phyloP scores from a whole-genome alignment of 1,140 invertebrate genomes.

The Caenorhabditis brenneri region DNA sequence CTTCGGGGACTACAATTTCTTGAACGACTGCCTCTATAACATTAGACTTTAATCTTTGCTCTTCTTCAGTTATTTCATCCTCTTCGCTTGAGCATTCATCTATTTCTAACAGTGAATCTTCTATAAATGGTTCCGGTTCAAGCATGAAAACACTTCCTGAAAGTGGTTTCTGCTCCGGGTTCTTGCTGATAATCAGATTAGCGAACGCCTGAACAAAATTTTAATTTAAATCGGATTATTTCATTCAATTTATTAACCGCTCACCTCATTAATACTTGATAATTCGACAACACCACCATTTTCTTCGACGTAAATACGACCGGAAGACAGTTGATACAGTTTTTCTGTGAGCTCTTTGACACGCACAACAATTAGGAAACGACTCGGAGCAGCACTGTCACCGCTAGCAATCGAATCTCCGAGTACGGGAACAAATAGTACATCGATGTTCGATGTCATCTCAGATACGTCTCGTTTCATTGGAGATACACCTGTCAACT shows the following conservation, averaged over 20 bases:
- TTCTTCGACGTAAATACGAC: background rate
- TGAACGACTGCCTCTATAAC: background rate
- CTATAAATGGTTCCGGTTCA: slow-evolving; percentile 6
- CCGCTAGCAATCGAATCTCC: background rate
- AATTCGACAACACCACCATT: background rate
- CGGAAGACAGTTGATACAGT: slow-evolving; percentile 20
- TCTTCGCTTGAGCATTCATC: background rate
- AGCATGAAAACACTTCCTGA: background rate
- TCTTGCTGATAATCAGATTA: slow-evolving; percentile 1
- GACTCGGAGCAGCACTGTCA: background rate
- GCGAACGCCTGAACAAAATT: background rate
- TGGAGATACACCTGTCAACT: background rate
- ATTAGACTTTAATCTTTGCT: too few relatives aligned
- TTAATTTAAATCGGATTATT: background rate
- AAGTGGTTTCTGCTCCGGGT: background rate
- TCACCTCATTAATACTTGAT: background rate
- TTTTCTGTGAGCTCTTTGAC: background rate
- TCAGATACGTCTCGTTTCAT: slow-evolving; percentile 16
- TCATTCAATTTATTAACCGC: background rate
- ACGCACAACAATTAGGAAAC: background rate
- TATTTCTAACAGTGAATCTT: background rate
- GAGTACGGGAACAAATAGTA: background rate
- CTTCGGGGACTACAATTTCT: background rate
- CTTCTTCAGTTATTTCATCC: background rate
- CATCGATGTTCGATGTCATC: background rate